A percentile compares a stretch with the other conserved stretches of the same genome.
These are phyloP conservation scores for Zonitis immaculata DNA, from an alignment of 2,888 invertebrate genomes.

Conservation along the genomic window DNA sequence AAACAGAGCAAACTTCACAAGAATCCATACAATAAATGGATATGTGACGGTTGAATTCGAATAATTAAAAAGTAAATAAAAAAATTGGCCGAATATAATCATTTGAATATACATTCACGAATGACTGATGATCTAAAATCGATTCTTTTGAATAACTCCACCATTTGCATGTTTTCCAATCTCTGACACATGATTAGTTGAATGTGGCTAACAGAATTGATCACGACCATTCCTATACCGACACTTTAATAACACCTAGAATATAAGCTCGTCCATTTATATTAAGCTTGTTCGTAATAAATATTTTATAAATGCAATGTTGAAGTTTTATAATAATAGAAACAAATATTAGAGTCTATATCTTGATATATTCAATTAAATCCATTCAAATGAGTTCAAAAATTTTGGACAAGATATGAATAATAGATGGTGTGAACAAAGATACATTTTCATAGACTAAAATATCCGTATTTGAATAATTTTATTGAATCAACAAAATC, in stretches of 20 bases:
- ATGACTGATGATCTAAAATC: constrained; percentile 33
- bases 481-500: too few relatives aligned
- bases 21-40: too few relatives aligned
- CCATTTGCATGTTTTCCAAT: constrained; percentile 39
- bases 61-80: too few relatives aligned
- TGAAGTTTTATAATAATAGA: too few relatives aligned
- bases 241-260: constrained; percentile 39
- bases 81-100: too few relatives aligned
- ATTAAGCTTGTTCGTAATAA: constrained; percentile 27
- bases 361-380: constrained; percentile 19
- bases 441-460: neutral
- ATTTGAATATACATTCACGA: constrained; percentile 19
- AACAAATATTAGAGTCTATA: too few relatives aligned
- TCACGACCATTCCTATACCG: constrained; percentile 36
- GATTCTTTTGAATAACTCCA: constrained; percentile 34
- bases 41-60: too few relatives aligned
- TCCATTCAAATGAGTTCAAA: constrained; percentile 8
- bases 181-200: constrained; percentile 39
- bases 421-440: constrained; percentile 18
- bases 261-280: constrained; percentile 31
- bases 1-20: too few relatives aligned
- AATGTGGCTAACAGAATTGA: constrained; percentile 36
- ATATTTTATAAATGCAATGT: too few relatives aligned
- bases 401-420: constrained; percentile 9
- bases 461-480: neutral